Evolutionary conservation across 2,797 vertebrate species (phyloP), one percentile per base, ranked within the genome.

Genomic region (Acrocephalus scirpaceus): DNA sequence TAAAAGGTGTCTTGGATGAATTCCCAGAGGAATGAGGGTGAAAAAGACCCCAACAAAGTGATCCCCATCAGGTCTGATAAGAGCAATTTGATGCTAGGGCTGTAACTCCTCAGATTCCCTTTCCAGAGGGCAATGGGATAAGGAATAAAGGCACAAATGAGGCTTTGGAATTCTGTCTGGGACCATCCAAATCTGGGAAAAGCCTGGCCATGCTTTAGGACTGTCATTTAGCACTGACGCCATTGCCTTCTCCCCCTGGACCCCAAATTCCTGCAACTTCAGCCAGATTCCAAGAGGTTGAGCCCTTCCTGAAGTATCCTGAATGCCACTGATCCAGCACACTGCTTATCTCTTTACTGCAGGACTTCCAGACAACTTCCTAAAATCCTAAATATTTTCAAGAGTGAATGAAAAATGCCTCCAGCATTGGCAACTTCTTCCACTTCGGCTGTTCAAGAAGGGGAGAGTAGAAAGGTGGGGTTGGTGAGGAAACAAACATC

Each of bases 41-140:
- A 62, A 57, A 44, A 53, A 10, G 27, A 42, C 16, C 30, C 48
- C n/a, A 56, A 3, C 4, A 20, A 34, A 67, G 6, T 0, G 0
- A 30, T 58, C 14, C 14, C 38, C 12, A 6, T 18, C 17, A 40
- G 4, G 4, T 53, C 30, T 61, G 27, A 10, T 40, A 22, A 69
- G 19, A 86, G 22, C 15, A 44, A 6, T 30, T 40, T 18, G 45
- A 23, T 61, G 51, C 27, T 58, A 5, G 10, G 25, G 67, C 9
- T 92, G 64, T 21, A 66, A 36, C 23, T 57, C 42, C 12, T 16
- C 70, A n/a, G 56, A 30, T 23, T 42, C 36, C 44, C 36, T 67
- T 58, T 32, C 58, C 45, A 51, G 2, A 47, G 34, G 19, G 27
- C 29, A 53, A 17, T 5, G 58, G 42, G 23, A n/a, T 54, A 30